A percentile compares a stretch with the other conserved stretches of the same genome.
phyloP scores from a whole-genome alignment of 2,888 invertebrate genomes.

The Candidula unifasciata region DNA sequence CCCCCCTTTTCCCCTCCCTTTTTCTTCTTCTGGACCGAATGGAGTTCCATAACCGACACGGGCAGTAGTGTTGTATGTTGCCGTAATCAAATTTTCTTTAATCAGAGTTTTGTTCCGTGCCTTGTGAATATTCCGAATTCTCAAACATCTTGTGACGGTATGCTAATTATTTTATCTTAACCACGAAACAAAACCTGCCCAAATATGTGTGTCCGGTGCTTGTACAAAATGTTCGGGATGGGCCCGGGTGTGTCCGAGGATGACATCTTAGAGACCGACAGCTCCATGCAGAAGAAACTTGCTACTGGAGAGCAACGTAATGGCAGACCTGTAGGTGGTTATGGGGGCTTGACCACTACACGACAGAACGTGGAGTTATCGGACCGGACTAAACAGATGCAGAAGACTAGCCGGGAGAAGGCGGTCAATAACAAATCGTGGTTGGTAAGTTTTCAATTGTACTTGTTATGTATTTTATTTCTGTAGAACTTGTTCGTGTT shows the following conservation, averaged over 20 bases:
- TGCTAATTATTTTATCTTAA: too few relatives aligned
- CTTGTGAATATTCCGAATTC: too few relatives aligned
- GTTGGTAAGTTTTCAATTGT: constrained; percentile 6
- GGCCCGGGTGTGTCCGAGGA: constrained; percentile 31
- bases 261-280: constrained; percentile 29
- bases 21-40: too few relatives aligned
- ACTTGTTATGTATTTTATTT: neutral
- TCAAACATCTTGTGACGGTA: too few relatives aligned
- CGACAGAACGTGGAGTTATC: constrained; percentile 40
- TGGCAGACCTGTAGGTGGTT: neutral
- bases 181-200: neutral
- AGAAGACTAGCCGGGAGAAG: neutral
- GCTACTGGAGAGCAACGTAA: constrained; percentile 24
- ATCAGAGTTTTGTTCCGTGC: too few relatives aligned
- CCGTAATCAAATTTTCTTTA: too few relatives aligned
- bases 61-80: too few relatives aligned
- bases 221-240: constrained; percentile 42
- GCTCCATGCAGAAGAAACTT: constrained; percentile 12
- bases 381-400: constrained; percentile 31
- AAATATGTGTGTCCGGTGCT: constrained; percentile 42
- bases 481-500: neutral
- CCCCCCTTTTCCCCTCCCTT: too few relatives aligned
- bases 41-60: too few relatives aligned
- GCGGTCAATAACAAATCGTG: neutral
- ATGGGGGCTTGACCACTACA: constrained; percentile 27